Conservation (phyloP, 2,113 vertebrate genomes). For the Gymnorhina tibicen region DNA sequence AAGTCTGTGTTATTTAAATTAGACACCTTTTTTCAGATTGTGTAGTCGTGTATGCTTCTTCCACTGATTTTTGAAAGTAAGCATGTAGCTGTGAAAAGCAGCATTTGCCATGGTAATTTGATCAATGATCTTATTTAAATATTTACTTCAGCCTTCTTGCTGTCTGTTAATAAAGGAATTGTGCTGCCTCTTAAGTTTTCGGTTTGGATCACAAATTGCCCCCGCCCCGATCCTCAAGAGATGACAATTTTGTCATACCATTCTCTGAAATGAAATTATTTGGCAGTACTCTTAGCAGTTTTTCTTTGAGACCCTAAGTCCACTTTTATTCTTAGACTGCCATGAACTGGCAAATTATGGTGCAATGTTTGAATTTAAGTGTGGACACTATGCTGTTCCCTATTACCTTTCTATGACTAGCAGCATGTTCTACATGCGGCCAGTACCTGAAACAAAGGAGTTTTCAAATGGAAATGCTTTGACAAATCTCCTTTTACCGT, state of each 20-base stretch:
- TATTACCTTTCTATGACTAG: not conserved
- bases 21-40: not conserved
- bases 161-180: not conserved
- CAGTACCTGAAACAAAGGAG: not conserved
- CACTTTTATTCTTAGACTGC: not conserved
- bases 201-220: not conserved
- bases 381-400: not conserved
- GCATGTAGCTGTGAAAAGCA: not conserved
- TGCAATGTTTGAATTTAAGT: not conserved
- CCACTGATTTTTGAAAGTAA: not conserved
- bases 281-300: not conserved
- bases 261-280: not conserved
- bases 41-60: not conserved
- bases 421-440: not conserved
- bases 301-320: not conserved
- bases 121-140: not conserved
- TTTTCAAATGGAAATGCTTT: not conserved
- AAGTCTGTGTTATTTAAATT: not conserved
- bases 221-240: fast-evolving
- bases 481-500: not conserved
- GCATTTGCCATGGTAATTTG: not conserved
- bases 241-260: not conserved
- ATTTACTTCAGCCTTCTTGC: not conserved
- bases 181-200: not conserved
- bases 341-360: not conserved